phyloP scores from a whole-genome alignment of 2,888 invertebrate species.

The Asteroscopus sphinx region DNA sequence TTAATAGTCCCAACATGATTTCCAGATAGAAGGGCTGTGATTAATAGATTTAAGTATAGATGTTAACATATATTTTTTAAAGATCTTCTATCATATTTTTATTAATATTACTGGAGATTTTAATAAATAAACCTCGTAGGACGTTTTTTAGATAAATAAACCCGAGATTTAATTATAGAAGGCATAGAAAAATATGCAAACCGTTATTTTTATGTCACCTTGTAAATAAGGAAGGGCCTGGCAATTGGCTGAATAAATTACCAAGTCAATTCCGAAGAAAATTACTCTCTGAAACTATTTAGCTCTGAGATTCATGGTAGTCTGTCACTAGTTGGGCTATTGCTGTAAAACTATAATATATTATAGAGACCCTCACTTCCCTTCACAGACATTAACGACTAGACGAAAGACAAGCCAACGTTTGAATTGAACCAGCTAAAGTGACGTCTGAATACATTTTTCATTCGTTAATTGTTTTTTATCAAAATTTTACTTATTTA shows the following conservation, averaged over 20 bases:
- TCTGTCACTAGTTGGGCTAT: constrained; percentile 15
- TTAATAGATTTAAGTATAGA: constrained; percentile 34
- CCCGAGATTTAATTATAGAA: background rate
- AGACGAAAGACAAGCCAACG: constrained; percentile 16
- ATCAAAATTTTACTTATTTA: too few relatives aligned
- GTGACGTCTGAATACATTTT: too few relatives aligned
- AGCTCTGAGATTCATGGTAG: constrained; percentile 30
- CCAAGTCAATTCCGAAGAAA: constrained; percentile 3
- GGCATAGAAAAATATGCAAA: background rate
- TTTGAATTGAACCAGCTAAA: constrained; percentile 22
- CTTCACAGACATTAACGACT: constrained; percentile 30
- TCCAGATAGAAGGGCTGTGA: constrained; percentile 41
- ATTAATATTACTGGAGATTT: constrained; percentile 9
- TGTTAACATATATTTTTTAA: constrained; percentile 17
- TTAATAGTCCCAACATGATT: constrained; percentile 45
- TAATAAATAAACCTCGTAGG: constrained; percentile 8
- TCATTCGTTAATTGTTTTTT: too few relatives aligned
- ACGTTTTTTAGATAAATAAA: background rate
- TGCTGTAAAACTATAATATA: constrained; percentile 3
- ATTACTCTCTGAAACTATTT: constrained; percentile 18
- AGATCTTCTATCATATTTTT: constrained; percentile 18
- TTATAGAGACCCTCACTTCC: constrained; percentile 17
- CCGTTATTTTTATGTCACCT: constrained; percentile 8
- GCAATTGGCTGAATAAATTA: constrained; percentile 10
- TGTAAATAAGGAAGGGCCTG: constrained; percentile 16